phyloP scores from a whole-genome alignment of 2,888 invertebrate genomes.

The Eurois occulta region DNA sequence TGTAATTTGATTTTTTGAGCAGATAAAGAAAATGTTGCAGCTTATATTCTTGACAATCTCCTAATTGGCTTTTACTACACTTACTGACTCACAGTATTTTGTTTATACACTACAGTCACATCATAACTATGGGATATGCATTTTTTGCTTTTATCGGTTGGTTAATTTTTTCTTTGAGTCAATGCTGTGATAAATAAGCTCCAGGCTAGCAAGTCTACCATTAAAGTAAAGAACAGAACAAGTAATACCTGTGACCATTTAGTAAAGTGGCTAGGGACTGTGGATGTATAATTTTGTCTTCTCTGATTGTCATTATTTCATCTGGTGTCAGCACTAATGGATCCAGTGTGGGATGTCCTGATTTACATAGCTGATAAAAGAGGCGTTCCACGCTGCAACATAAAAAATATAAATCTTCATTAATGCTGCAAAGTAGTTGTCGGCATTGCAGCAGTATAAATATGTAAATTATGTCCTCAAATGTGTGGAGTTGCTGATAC shows the following conservation, averaged over 20 bases:
- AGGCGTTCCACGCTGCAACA: slow-evolving; percentile 95
- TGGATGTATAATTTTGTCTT: slow-evolving; percentile 94
- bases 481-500: neutral
- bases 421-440: slow-evolving; percentile 6
- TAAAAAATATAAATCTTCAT: slow-evolving; percentile 26
- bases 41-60: slow-evolving; percentile 4
- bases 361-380: slow-evolving; percentile 95
- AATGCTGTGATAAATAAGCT: neutral
- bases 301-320: slow-evolving; percentile 94
- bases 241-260: slow-evolving; percentile 94
- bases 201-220: neutral
- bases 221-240: neutral
- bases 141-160: neutral
- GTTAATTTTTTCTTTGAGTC: neutral
- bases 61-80: slow-evolving; percentile 5
- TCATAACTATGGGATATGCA: slow-evolving; percentile 1
- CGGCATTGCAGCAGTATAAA: neutral
- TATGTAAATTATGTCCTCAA: neutral
- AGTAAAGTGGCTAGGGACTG: slow-evolving; percentile 95
- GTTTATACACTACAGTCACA: slow-evolving; percentile 1
- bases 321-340: slow-evolving; percentile 94
- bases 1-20: slow-evolving; percentile 3
- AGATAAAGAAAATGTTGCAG: neutral
- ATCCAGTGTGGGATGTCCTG: slow-evolving; percentile 96
- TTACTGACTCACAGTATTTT: slow-evolving; percentile 14